These are phyloP conservation scores for Achlya flavicornis DNA, from an alignment of 2,888 invertebrate genomes.

Conservation along the genomic window DNA sequence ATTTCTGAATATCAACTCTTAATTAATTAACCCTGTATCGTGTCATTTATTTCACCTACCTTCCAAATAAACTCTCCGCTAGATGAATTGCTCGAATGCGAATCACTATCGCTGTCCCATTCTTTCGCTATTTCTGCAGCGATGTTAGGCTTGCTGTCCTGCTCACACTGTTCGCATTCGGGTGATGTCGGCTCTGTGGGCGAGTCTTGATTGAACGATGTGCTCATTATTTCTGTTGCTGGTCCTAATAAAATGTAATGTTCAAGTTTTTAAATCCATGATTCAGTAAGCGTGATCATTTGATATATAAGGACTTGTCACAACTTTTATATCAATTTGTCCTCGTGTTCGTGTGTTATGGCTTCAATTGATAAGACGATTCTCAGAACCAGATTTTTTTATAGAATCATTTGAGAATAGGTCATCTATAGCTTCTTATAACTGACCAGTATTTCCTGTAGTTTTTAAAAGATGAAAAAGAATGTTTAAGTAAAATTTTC, in stretches of 20 bases:
- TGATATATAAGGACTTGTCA: not conserved
- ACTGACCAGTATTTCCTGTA: too few relatives aligned
- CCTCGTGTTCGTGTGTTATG: not conserved
- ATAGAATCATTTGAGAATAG: not conserved
- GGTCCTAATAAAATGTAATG: conserved; percentile 54
- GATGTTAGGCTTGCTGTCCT: conserved; percentile 65
- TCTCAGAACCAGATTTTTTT: not conserved
- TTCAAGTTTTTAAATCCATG: not conserved
- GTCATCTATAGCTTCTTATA: not conserved
- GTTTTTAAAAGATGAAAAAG: too few relatives aligned
- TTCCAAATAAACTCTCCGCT: conserved; percentile 93
- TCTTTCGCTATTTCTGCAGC: conserved; percentile 80
- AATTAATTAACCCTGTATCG: conserved; percentile 10
- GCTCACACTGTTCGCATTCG: conserved; percentile 61
- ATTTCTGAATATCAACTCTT: conserved; percentile 6
- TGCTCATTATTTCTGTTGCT: conserved; percentile 75
- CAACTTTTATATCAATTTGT: not conserved
- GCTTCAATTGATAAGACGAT: not conserved
- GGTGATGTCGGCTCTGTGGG: conserved; percentile 71
- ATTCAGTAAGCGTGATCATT: not conserved
- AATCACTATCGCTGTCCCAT: conserved; percentile 88
- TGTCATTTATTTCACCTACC: conserved; percentile 69
- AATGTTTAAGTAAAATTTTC: too few relatives aligned
- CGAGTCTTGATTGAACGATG: conserved; percentile 77
- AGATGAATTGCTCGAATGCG: conserved; percentile 86